Evolutionary conservation across 2,888 invertebrate genomes (phyloP).

Genomic region (Gymnoscelis rufifasciata): DNA sequence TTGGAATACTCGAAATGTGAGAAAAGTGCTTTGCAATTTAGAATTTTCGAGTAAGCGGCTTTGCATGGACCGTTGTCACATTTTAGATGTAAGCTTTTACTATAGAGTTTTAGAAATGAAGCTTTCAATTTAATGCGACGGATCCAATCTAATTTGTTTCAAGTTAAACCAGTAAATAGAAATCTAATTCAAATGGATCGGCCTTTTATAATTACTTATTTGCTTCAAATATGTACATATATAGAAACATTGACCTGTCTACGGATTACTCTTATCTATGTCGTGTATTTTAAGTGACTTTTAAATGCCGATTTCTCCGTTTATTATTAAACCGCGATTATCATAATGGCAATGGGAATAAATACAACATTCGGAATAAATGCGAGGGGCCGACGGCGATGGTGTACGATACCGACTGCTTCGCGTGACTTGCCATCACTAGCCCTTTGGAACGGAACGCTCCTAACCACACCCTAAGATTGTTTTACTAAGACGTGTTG

Average conservation of each 20-base stretch:
- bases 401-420: slow-evolving; percentile 22
- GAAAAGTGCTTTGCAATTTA: background rate
- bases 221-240: too few relatives aligned
- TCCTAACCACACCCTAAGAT: slow-evolving; percentile 6
- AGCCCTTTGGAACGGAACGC: slow-evolving; percentile 8
- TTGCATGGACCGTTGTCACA: background rate
- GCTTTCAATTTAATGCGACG: background rate
- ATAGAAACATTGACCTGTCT: too few relatives aligned
- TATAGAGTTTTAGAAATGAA: background rate
- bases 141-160: slow-evolving; percentile 1
- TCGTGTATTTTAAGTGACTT: background rate
- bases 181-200: background rate
- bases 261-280: background rate
- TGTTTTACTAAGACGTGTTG: background rate
- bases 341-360: slow-evolving; percentile 16
- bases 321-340: slow-evolving; percentile 11
- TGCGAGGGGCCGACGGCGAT: slow-evolving; percentile 19
- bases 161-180: background rate
- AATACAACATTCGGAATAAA: slow-evolving; percentile 17
- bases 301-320: too few relatives aligned
- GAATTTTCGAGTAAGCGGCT: slow-evolving; percentile 9
- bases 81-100: background rate
- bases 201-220: too few relatives aligned
- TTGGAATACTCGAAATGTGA: background rate
- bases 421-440: slow-evolving; percentile 24